These are phyloP conservation scores for Episyrphus balteatus DNA, from an alignment of 1,140 invertebrate species.

Conservation along the genomic window DNA sequence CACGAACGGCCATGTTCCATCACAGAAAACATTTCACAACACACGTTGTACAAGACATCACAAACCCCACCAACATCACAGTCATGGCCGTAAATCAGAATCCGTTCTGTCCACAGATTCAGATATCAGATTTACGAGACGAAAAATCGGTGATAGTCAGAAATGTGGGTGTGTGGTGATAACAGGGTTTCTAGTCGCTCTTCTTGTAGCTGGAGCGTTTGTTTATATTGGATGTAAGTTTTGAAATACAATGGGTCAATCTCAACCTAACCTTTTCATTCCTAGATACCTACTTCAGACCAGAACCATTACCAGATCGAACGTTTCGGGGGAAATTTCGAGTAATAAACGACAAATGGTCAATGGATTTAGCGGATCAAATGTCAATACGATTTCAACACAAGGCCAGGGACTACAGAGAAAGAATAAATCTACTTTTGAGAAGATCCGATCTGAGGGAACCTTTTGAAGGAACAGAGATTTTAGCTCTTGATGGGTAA, in stretches of 20 bases:
- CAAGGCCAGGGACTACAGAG: slow-evolving; percentile 58
- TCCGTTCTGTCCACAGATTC: slow-evolving; percentile 72
- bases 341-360: slow-evolving; percentile 55
- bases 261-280: slow-evolving; percentile 19
- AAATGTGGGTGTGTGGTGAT: slow-evolving; percentile 74
- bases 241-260: neutral
- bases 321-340: slow-evolving; percentile 68
- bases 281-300: slow-evolving; percentile 67
- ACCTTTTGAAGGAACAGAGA: slow-evolving; percentile 32
- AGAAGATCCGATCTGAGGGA: slow-evolving; percentile 51
- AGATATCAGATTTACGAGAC: slow-evolving; percentile 72
- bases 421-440: slow-evolving; percentile 62
- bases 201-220: slow-evolving; percentile 65
- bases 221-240: slow-evolving; percentile 82
- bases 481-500: slow-evolving; percentile 59
- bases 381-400: slow-evolving; percentile 52
- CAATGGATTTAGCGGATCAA: slow-evolving; percentile 51
- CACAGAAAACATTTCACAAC: slow-evolving; percentile 30
- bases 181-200: slow-evolving; percentile 66
- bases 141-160: slow-evolving; percentile 66
- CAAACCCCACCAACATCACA: slow-evolving; percentile 19
- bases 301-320: slow-evolving; percentile 62
- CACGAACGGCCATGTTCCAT: slow-evolving; percentile 5
- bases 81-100: slow-evolving; percentile 42
- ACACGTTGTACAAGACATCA: slow-evolving; percentile 31